Conservation (phyloP, 2,888 invertebrate genomes). For the Pseudococcus longispinus region DNA sequence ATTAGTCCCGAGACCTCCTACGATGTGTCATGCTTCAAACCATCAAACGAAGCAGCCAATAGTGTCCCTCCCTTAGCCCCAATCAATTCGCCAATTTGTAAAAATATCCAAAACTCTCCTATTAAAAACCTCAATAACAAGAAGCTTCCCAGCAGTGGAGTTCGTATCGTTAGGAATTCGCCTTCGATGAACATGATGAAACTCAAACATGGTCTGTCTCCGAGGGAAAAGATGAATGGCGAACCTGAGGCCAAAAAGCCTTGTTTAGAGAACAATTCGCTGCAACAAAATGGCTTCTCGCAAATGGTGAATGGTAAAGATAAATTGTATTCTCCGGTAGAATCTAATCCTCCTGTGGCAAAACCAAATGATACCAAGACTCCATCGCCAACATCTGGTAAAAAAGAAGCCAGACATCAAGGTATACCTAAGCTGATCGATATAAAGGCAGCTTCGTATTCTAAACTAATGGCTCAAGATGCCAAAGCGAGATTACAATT, state of each 20-base stretch:
- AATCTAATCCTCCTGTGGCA: neutral
- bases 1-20: slow-evolving; percentile 43
- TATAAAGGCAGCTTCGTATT: slow-evolving; percentile 59
- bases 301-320: neutral
- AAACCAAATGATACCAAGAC: neutral
- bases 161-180: neutral
- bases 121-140: slow-evolving; percentile 47
- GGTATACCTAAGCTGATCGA: slow-evolving; percentile 59
- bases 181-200: neutral
- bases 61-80: slow-evolving; percentile 38
- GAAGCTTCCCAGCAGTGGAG: neutral
- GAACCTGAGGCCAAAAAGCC: neutral
- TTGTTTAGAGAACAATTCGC: neutral
- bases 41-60: neutral
- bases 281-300: neutral
- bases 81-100: neutral
- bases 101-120: slow-evolving; percentile 48
- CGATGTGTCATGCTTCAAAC: slow-evolving; percentile 48
- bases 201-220: neutral
- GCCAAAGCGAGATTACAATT: slow-evolving; percentile 30
- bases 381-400: neutral
- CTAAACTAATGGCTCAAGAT: slow-evolving; percentile 57
- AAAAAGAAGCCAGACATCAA: slow-evolving; percentile 44
- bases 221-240: neutral
- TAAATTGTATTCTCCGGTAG: neutral